Conservation (phyloP, 2,888 invertebrate genomes). For the Campoplex nolae region DNA sequence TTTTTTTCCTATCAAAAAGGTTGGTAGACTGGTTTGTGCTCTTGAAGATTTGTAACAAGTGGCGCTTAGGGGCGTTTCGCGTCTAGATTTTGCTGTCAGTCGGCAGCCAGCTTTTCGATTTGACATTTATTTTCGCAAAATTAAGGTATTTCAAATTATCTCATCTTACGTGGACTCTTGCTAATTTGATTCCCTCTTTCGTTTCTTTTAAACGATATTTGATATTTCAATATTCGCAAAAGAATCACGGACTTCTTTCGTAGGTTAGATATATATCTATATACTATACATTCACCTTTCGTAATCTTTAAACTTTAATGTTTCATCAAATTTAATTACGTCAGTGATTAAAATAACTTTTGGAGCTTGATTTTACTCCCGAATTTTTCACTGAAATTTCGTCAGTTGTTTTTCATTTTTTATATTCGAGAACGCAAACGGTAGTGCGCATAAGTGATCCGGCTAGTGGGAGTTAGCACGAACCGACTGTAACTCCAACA, state of each 20-base stretch:
- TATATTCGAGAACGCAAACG: background rate
- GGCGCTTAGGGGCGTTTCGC: constrained; percentile 65
- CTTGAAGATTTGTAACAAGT: constrained; percentile 38
- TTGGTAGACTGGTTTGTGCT: background rate
- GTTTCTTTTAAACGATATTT: background rate
- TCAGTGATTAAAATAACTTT: background rate
- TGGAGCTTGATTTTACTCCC: background rate
- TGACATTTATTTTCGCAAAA: constrained; percentile 63
- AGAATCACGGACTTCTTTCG: constrained; percentile 30
- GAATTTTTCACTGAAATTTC: background rate
- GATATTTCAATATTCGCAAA: background rate
- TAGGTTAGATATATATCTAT: constrained; percentile 12
- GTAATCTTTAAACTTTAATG: constrained; percentile 9
- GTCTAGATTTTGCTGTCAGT: constrained; percentile 66
- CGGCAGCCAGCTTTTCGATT: constrained; percentile 67
- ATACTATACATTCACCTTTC: constrained; percentile 44
- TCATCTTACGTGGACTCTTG: background rate
- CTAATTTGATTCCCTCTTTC: background rate
- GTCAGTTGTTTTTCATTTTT: background rate
- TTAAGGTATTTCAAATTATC: constrained; percentile 60
- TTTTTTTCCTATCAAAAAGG: background rate
- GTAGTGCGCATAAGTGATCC: constrained; percentile 13
- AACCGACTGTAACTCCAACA: constrained; percentile 57
- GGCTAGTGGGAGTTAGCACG: constrained; percentile 49
- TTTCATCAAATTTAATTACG: constrained; percentile 32